Conservation (phyloP, 2,113 vertebrate species). For the Oxygymnocypris stewartii region DNA sequence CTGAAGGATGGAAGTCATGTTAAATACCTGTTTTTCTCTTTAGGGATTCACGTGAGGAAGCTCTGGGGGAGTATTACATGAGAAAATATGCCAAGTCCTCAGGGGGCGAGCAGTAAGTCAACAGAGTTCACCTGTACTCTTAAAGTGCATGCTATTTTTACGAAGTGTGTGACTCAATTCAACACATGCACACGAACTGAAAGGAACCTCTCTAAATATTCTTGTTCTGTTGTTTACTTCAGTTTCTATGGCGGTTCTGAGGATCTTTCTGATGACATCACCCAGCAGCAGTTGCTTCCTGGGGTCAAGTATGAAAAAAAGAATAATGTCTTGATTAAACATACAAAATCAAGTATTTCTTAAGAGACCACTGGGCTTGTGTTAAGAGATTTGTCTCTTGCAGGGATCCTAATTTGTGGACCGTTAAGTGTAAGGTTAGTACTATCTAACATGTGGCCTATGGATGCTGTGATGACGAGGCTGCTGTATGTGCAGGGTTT, state of each 20-base stretch:
- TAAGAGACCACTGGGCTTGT: background rate
- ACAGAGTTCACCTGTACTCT: background rate
- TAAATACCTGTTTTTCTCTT: background rate
- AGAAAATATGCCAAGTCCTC: slow-evolving; percentile 92
- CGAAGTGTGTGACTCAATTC: background rate
- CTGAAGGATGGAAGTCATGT: background rate
- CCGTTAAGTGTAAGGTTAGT: slow-evolving; percentile 90
- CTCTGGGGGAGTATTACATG: slow-evolving; percentile 94
- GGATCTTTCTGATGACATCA: slow-evolving; percentile 94
- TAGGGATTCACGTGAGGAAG: slow-evolving; percentile 92
- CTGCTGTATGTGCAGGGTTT: background rate
- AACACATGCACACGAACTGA: background rate
- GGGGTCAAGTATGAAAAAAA: slow-evolving; percentile 86
- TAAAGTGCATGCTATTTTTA: background rate
- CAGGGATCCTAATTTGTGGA: slow-evolving; percentile 96
- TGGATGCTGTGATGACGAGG: background rate
- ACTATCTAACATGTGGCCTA: background rate
- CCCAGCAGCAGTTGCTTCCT: slow-evolving; percentile 91
- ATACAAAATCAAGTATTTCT: background rate
- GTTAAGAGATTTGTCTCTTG: slow-evolving; percentile 15
- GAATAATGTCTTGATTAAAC: background rate
- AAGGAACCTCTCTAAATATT: background rate
- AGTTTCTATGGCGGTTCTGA: slow-evolving; percentile 87
- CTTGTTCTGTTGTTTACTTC: slow-evolving; percentile 13
- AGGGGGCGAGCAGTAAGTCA: slow-evolving; percentile 85